A percentile compares a stretch with the other conserved stretches of the same genome.
These are phyloP conservation scores for Spilarctia lutea DNA, from an alignment of 2,888 invertebrate genomes.

Conservation along the genomic window DNA sequence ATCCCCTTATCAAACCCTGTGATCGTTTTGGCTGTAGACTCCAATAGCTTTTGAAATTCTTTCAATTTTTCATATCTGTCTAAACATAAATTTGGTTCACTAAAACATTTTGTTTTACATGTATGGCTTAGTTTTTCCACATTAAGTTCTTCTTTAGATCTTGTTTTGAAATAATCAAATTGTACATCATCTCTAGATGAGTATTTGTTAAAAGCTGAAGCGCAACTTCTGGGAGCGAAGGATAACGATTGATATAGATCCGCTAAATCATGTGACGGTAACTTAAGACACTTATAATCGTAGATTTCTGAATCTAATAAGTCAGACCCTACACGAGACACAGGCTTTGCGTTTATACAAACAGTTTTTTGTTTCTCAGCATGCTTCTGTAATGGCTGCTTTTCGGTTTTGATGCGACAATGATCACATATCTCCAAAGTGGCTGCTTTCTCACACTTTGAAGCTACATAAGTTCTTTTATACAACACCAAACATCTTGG, in stretches of 20 bases:
- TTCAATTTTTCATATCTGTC: slow-evolving; percentile 7
- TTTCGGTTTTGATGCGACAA: not conserved
- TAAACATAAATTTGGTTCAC: not conserved
- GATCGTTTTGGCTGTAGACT: not conserved
- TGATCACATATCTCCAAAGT: slow-evolving; percentile 5
- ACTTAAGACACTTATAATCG: not conserved
- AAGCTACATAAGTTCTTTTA: not conserved
- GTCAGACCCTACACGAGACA: slow-evolving; percentile 2
- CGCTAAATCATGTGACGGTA: slow-evolving; percentile 2
- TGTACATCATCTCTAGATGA: not conserved
- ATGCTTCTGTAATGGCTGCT: not conserved
- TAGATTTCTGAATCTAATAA: not conserved
- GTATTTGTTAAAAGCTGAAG: not conserved
- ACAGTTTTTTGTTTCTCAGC: not conserved
- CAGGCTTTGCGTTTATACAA: not conserved
- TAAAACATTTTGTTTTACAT: not conserved
- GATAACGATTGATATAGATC: slow-evolving; percentile 5
- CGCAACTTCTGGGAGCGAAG: not conserved
- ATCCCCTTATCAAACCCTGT: slow-evolving; percentile 11
- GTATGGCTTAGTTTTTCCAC: not conserved
- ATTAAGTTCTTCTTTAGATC: not conserved
- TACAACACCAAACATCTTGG: slow-evolving; percentile 5
- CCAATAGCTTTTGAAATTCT: slow-evolving; percentile 8
- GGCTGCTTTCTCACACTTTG: not conserved
- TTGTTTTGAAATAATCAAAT: not conserved